Conservation (phyloP, 2,113 vertebrate species). For the Notothenia coriiceps region DNA sequence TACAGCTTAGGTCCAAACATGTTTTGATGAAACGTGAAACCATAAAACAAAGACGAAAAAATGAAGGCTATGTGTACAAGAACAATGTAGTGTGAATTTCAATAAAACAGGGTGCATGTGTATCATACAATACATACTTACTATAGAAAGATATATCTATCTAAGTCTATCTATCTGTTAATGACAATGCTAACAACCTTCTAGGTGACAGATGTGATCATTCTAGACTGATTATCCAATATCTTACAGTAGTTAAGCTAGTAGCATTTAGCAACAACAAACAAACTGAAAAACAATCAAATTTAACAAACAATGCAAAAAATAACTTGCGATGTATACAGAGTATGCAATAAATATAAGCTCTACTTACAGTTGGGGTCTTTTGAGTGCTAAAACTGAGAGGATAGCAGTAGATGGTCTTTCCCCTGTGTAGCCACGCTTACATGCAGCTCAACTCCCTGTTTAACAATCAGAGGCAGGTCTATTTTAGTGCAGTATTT, state of each 20-base stretch:
- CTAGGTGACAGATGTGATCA: neutral
- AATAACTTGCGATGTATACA: neutral
- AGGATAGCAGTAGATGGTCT: too few relatives aligned
- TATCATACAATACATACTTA: neutral
- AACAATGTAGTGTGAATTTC: neutral
- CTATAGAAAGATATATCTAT: too few relatives aligned
- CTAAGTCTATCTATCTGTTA: too few relatives aligned
- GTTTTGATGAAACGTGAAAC: neutral
- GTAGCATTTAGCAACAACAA: neutral
- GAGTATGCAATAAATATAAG: neutral
- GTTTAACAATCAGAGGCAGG: neutral
- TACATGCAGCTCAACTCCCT: neutral
- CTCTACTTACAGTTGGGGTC: neutral
- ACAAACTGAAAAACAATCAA: neutral
- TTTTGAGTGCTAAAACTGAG: neutral
- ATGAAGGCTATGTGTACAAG: neutral
- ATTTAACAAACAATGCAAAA: conserved; percentile 2
- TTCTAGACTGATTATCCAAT: neutral
- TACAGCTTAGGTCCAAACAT: neutral
- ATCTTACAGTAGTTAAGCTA: neutral
- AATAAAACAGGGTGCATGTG: neutral
- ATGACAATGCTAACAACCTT: neutral
- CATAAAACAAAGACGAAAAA: neutral
- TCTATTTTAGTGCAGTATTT: neutral
- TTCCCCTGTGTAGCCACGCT: neutral